Percentiles rank a stretch among this genome's conserved stretches.
Conservation (phyloP, 2,797 vertebrate genomes). For the Hippoglossus hippoglossus region DNA sequence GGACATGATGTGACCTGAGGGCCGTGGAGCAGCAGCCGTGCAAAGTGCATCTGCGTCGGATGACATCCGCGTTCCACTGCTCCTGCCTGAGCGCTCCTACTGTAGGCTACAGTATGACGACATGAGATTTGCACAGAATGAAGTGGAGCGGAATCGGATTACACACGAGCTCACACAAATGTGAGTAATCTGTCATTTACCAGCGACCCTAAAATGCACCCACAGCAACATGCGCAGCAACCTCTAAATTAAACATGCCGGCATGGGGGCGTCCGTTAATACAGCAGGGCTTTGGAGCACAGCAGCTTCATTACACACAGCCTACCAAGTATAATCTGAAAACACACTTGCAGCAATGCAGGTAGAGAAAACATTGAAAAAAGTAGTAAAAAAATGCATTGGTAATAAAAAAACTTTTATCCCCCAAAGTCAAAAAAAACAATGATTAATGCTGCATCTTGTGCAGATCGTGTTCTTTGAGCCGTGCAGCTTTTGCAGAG, state of each 20-base stretch:
- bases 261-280: slow-evolving; percentile 43
- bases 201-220: slow-evolving; percentile 65
- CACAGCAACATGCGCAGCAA: slow-evolving; percentile 49
- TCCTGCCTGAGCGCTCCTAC: slow-evolving; percentile 76
- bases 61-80: slow-evolving; percentile 55
- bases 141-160: slow-evolving; percentile 84
- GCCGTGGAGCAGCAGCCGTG: slow-evolving; percentile 17
- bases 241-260: slow-evolving; percentile 64
- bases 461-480: slow-evolving; percentile 13
- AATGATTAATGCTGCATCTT: slow-evolving; percentile 6
- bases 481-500: slow-evolving; percentile 42
- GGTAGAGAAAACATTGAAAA: background rate
- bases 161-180: slow-evolving; percentile 81
- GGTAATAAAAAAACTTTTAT: no score
- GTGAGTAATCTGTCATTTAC: slow-evolving; percentile 84
- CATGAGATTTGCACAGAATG: slow-evolving; percentile 83
- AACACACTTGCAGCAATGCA: background rate
- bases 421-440: background rate
- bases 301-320: slow-evolving; percentile 15
- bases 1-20: background rate
- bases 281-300: slow-evolving; percentile 11
- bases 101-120: slow-evolving; percentile 76
- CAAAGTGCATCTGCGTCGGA: slow-evolving; percentile 64
- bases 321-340: slow-evolving; percentile 13
- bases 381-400: background rate